Evolutionary conservation across 2,888 invertebrate genomes (phyloP).

Genomic region (Psococerastis gibbosa): DNA sequence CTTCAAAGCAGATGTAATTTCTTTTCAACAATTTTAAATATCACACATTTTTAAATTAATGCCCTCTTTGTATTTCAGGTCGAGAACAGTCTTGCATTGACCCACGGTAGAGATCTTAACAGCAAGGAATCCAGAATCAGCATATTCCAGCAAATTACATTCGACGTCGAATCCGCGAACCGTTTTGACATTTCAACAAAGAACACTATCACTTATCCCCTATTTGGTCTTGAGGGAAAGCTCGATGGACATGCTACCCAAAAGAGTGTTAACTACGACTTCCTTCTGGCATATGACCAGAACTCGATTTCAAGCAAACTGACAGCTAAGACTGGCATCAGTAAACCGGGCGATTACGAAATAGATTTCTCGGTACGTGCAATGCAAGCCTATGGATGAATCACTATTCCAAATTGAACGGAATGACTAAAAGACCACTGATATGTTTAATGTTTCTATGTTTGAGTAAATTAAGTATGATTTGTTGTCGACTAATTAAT

Average conservation of each 20-base stretch:
- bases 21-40: too few relatives aligned
- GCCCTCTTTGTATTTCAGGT: too few relatives aligned
- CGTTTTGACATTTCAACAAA: slow-evolving; percentile 32
- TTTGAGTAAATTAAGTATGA: too few relatives aligned
- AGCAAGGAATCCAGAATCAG: slow-evolving; percentile 35
- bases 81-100: slow-evolving; percentile 33
- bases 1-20: too few relatives aligned
- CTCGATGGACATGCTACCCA: slow-evolving; percentile 37
- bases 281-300: slow-evolving; percentile 36
- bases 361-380: slow-evolving; percentile 36
- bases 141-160: slow-evolving; percentile 28
- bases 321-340: slow-evolving; percentile 26
- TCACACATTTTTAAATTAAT: too few relatives aligned
- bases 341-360: slow-evolving; percentile 31
- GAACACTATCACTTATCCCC: slow-evolving; percentile 36
- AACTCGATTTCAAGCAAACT: slow-evolving; percentile 34
- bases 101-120: slow-evolving; percentile 40
- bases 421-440: background rate
- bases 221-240: slow-evolving; percentile 30
- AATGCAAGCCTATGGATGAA: too few relatives aligned
- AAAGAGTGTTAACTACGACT: slow-evolving; percentile 34
- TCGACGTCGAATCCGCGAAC: slow-evolving; percentile 19
- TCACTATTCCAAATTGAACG: slow-evolving; percentile 19
- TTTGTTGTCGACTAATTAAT: background rate
- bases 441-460: slow-evolving; percentile 10